These are phyloP conservation scores for Rhabdophis nuchalis DNA, from an alignment of 2,797 vertebrate species.

Conservation along the genomic window DNA sequence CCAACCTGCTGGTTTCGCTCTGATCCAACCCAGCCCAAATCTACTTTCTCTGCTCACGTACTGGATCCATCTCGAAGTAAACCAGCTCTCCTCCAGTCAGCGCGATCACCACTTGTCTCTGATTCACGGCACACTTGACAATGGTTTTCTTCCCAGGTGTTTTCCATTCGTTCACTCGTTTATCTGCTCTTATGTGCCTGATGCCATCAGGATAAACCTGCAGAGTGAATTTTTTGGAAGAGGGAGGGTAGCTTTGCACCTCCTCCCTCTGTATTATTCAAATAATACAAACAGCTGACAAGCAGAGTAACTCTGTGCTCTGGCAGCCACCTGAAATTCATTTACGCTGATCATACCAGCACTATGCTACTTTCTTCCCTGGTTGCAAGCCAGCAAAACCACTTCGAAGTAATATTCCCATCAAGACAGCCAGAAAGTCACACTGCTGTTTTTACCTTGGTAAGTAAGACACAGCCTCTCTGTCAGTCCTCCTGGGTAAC, in stretches of 20 bases:
- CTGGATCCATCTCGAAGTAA: slow-evolving; percentile 99
- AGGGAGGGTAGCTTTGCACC: background rate
- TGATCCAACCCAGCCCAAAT: background rate
- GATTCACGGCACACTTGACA: slow-evolving; percentile 96
- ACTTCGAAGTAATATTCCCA: background rate
- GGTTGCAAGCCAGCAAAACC: background rate
- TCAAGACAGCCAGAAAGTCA: background rate
- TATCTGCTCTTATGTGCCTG: slow-evolving; percentile 94
- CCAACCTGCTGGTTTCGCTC: background rate
- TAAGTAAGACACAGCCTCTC: background rate
- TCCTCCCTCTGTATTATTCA: background rate
- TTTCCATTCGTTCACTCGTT: slow-evolving; percentile 99
- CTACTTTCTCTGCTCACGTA: slow-evolving; percentile 64
- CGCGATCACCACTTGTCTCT: slow-evolving; percentile 96
- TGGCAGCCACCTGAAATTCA: background rate
- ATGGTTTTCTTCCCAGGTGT: slow-evolving; percentile 98
- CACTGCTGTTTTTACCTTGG: too few relatives aligned
- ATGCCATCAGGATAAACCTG: slow-evolving; percentile 98
- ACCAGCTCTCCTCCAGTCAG: slow-evolving; percentile 96
- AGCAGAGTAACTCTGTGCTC: background rate
- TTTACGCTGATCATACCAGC: background rate
- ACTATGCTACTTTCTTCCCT: background rate
- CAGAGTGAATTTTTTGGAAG: background rate
- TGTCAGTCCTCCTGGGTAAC: background rate
- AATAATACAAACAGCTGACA: background rate